Evolutionary conservation across 2,113 vertebrate genomes (phyloP).

Genomic region (Stegostoma tigrinum): DNA sequence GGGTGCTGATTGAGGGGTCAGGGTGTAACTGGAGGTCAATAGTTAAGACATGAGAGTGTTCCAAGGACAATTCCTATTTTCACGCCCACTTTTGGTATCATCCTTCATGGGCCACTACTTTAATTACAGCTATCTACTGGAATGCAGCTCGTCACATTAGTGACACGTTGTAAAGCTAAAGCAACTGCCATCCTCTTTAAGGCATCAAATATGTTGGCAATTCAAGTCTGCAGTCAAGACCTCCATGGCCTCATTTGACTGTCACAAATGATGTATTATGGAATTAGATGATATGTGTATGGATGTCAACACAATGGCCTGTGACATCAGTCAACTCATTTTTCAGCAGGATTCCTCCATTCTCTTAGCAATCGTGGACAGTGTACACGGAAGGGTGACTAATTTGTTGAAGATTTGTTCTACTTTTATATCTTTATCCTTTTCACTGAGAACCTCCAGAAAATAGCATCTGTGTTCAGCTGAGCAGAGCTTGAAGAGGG

Average conservation of each 20-base stretch:
- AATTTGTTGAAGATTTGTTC: background rate
- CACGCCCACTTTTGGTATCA: background rate
- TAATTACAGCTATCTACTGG: background rate
- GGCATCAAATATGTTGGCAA: background rate
- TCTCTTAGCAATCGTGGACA: background rate
- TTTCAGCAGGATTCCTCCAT: background rate
- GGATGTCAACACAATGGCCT: background rate
- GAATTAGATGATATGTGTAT: background rate
- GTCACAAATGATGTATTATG: background rate
- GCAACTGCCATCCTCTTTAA: background rate
- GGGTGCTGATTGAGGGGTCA: background rate
- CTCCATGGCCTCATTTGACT: background rate
- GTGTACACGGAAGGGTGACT: no score
- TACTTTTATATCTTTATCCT: background rate
- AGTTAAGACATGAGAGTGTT: background rate
- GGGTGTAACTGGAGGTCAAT: background rate
- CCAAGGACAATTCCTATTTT: background rate
- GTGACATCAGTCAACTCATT: background rate
- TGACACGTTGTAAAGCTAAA: background rate
- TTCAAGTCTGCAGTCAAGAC: background rate
- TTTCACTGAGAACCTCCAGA: background rate
- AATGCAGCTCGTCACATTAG: background rate
- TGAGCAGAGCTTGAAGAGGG: no score
- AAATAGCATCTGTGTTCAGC: background rate
- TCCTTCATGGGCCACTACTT: background rate